Evolutionary conservation across 2,797 vertebrate species (phyloP).

Genomic region (Antrozous pallidus): DNA sequence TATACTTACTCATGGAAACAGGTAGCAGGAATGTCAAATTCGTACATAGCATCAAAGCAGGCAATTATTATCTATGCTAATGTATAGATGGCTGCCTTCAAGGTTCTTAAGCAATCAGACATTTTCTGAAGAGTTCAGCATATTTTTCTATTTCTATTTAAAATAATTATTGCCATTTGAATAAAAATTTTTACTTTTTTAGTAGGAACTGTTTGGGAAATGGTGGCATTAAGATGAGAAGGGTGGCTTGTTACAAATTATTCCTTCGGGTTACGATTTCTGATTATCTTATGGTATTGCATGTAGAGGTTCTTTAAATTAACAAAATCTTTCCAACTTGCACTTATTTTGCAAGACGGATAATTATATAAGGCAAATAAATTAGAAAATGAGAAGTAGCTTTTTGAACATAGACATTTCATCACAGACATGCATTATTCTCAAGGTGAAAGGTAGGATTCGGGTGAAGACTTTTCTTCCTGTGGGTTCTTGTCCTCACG

Average conservation of each 20-base stretch:
- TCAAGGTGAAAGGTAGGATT: not conserved
- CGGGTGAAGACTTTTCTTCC: too few relatives aligned
- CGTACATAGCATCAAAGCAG: slow-evolving; percentile 59
- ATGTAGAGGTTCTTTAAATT: slow-evolving; percentile 41
- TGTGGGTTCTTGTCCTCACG: too few relatives aligned
- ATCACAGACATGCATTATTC: not conserved
- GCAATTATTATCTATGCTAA: slow-evolving; percentile 64
- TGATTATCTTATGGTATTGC: not conserved
- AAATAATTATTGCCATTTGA: slow-evolving; percentile 54
- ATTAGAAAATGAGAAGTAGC: slow-evolving; percentile 29
- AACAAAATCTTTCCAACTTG: slow-evolving; percentile 24
- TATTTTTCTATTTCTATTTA: slow-evolving; percentile 51
- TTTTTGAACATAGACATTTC: not conserved
- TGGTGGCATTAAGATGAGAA: slow-evolving; percentile 1
- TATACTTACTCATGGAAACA: slow-evolving; percentile 67
- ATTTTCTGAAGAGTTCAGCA: slow-evolving; percentile 60
- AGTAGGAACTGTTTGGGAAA: not conserved
- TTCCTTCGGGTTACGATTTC: not conserved
- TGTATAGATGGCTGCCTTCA: slow-evolving; percentile 42
- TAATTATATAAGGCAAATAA: slow-evolving; percentile 47
- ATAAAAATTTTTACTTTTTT: slow-evolving; percentile 27
- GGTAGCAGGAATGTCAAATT: slow-evolving; percentile 63
- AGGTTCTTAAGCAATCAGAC: slow-evolving; percentile 64
- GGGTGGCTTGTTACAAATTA: not conserved
- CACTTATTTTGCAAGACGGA: not conserved